A percentile compares a stretch with the other conserved stretches of the same genome.
Conservation (phyloP, 2,113 vertebrate genomes). For the Rhodinocichla rosea region DNA sequence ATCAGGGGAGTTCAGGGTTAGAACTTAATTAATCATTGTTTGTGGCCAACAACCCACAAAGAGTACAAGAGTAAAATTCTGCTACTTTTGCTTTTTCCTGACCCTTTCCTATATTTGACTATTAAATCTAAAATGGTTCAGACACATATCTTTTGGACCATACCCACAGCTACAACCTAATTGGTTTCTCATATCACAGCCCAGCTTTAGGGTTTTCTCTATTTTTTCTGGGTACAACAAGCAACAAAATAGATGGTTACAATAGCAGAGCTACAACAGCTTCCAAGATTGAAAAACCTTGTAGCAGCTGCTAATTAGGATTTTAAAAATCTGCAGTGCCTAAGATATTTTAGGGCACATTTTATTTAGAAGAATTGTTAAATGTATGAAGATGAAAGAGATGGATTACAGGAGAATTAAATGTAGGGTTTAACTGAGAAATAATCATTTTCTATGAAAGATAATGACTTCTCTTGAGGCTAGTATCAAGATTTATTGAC, state of each 20-base stretch:
- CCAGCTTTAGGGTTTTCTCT: neutral
- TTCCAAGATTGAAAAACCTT: neutral
- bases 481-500: slow-evolving; percentile 71
- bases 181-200: accelerated
- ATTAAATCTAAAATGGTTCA: neutral
- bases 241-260: neutral
- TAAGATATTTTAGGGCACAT: neutral
- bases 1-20: neutral
- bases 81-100: neutral
- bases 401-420: slow-evolving; percentile 67
- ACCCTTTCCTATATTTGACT: neutral
- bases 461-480: slow-evolving; percentile 70
- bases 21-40: neutral
- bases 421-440: slow-evolving; percentile 69
- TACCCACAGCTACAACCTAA: neutral
- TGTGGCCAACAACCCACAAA: neutral
- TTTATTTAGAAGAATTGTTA: neutral
- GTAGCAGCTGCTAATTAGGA: neutral
- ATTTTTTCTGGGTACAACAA: neutral
- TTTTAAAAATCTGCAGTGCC: neutral
- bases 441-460: slow-evolving; percentile 73
- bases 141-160: neutral
- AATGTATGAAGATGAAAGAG: slow-evolving; percentile 29
- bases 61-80: neutral
- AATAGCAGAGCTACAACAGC: neutral